These are phyloP conservation scores for Puffinus mauretanicus DNA, from an alignment of 2,113 vertebrate genomes.

Conservation along the genomic window DNA sequence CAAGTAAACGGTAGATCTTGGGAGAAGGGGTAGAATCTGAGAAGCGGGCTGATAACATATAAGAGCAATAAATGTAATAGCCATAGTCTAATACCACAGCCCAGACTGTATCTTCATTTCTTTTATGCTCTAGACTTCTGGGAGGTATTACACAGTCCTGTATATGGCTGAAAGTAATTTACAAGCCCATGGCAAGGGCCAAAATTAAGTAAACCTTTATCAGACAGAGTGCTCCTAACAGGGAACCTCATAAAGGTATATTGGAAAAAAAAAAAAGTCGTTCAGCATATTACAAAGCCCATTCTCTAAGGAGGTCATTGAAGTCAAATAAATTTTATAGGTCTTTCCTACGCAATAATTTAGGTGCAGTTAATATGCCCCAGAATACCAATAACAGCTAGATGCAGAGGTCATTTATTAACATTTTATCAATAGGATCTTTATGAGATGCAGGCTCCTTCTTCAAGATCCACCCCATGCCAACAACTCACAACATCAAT, in stretches of 20 bases:
- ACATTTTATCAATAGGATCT: constrained; percentile 65
- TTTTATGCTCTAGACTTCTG: constrained; percentile 42
- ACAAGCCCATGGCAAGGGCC: constrained; percentile 13
- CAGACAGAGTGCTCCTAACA: constrained; percentile 39
- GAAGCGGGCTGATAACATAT: not conserved
- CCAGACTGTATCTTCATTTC: constrained; percentile 14
- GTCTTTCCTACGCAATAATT: constrained; percentile 67
- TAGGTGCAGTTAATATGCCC: constrained; percentile 62
- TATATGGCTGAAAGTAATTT: constrained; percentile 45
- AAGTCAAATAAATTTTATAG: constrained; percentile 66
- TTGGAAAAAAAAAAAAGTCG: not conserved
- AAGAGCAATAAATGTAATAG: constrained; percentile 1
- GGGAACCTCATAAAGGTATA: constrained; percentile 55
- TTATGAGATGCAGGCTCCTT: constrained; percentile 51
- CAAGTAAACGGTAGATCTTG: not conserved
- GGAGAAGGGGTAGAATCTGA: not conserved
- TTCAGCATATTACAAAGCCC: constrained; percentile 29
- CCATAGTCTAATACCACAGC: not conserved
- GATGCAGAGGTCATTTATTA: constrained; percentile 59
- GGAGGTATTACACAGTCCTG: constrained; percentile 29
- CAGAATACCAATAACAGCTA: constrained; percentile 56
- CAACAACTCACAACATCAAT: constrained; percentile 13
- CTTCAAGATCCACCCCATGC: constrained; percentile 34
- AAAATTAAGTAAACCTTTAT: constrained; percentile 55
- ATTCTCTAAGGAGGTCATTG: constrained; percentile 57